Conservation (phyloP, 1,140 invertebrate genomes). For the Drosophila paulistorum region DNA sequence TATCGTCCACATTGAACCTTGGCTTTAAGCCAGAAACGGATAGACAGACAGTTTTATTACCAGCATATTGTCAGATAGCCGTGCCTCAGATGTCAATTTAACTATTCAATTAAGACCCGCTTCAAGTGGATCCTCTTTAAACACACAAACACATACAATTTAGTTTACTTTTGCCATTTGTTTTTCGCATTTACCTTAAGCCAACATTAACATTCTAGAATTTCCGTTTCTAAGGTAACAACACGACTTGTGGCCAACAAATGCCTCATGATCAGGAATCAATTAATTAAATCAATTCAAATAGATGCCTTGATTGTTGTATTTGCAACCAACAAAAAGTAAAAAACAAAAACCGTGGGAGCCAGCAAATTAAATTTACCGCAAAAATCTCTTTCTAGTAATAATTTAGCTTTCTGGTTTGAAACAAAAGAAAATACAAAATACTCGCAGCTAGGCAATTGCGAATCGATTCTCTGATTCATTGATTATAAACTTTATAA, state of each 20-base stretch:
- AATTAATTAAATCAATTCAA: slow-evolving; percentile 23
- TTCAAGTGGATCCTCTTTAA: slow-evolving; percentile 3
- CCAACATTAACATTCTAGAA: slow-evolving; percentile 13
- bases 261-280: slow-evolving; percentile 17
- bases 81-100: not conserved
- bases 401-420: slow-evolving; percentile 11
- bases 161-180: slow-evolving; percentile 18
- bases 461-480: not conserved
- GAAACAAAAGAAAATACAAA: slow-evolving; percentile 3
- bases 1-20: not conserved
- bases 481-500: slow-evolving; percentile 10
- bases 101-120: slow-evolving; percentile 7
- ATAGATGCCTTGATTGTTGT: slow-evolving; percentile 11
- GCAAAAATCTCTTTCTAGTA: slow-evolving; percentile 8
- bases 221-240: slow-evolving; percentile 13
- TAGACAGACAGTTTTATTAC: not conserved
- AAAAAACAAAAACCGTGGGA: slow-evolving; percentile 9
- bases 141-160: not conserved
- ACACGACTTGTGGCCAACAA: slow-evolving; percentile 4
- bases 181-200: slow-evolving; percentile 6
- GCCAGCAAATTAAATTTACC: slow-evolving; percentile 15
- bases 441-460: slow-evolving; percentile 2
- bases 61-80: not conserved
- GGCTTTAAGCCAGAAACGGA: not conserved
- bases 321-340: too few species aligned